Evolutionary conservation across 2,113 vertebrate species (phyloP).

Genomic region (Penelope pileata): DNA sequence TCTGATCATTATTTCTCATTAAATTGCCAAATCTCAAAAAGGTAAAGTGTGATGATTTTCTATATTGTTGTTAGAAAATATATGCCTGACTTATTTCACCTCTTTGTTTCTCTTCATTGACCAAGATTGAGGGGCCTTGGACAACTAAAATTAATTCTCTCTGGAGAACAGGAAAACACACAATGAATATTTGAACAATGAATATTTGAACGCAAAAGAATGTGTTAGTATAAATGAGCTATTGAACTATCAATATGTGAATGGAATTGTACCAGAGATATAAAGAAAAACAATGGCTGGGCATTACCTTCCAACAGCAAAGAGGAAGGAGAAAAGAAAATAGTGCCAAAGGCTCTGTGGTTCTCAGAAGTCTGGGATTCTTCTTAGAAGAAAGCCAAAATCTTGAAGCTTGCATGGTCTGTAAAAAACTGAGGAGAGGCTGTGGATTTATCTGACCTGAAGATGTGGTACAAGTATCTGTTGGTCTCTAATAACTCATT

Average conservation of each 20-base stretch:
- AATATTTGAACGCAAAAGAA: background rate
- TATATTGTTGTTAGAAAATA: background rate
- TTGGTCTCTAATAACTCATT: background rate
- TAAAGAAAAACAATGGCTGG: background rate
- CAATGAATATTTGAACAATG: background rate
- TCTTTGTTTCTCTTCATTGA: background rate
- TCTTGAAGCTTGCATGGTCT: background rate
- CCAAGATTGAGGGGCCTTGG: background rate
- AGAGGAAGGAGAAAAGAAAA: background rate
- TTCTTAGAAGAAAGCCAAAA: background rate
- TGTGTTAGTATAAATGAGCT: background rate
- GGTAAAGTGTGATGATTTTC: background rate
- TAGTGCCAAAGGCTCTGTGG: background rate
- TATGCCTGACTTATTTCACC: background rate
- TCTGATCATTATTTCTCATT: background rate
- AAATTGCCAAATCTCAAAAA: background rate
- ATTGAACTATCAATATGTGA: accelerated
- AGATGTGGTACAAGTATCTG: background rate
- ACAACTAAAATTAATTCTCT: background rate
- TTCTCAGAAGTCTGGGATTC: background rate
- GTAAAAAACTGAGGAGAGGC: background rate
- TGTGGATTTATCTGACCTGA: background rate
- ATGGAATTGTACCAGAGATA: background rate
- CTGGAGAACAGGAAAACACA: background rate
- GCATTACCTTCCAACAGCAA: background rate